Evolutionary conservation across 1,140 invertebrate genomes (phyloP), one percentile per base, ranked within the genome.

Genomic region (Trypoxylus dichotomus): DNA sequence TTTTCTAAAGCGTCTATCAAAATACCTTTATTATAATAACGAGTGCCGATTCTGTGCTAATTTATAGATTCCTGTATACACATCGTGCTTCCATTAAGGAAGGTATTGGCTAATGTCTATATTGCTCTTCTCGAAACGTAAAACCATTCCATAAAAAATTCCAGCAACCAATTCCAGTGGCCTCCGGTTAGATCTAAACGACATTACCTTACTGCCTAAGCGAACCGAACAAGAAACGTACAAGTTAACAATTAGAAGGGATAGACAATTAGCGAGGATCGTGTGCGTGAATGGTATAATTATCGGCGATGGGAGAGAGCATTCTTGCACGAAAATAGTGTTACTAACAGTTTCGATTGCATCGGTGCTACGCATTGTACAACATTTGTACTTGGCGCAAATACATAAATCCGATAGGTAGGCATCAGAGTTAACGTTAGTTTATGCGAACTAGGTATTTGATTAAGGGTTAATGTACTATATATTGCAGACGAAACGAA

Each of bases 301-400:
- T 54, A 54, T 54, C 47, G 47, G 47, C 47, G 47, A 54, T 54
- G 19, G 47, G 15, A 54, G 47, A 54, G 47, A 54, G 47, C 47
- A 54, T 54, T 54, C 47, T 54, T 54, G 47, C 47, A 54, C 47
- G 47, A 54, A 54, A 54, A 54, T 54, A 54, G 47, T 54, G 47
- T 54, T 54, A 54, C 47, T 54, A 54, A 54, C n/a, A 54, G 47
- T 54, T 54, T 3, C 47, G 15, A 54, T 54, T 2, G 11, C 0
- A 54, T 54, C 47, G 19, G n/a, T 54, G 47, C 19, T 54, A 54
- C 47, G 47, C 47, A 54, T 54, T 15, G 47, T 19, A 15, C 47
- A 54, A n/a, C 15, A 54, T 54, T 54, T 54, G 19, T 54, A 54
- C n/a, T 54, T 54, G 19, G 7, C 15, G 47, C 19, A 21, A 19